Conservation (phyloP, 2,888 invertebrate genomes). For the Ornithoptera alexandrae region DNA sequence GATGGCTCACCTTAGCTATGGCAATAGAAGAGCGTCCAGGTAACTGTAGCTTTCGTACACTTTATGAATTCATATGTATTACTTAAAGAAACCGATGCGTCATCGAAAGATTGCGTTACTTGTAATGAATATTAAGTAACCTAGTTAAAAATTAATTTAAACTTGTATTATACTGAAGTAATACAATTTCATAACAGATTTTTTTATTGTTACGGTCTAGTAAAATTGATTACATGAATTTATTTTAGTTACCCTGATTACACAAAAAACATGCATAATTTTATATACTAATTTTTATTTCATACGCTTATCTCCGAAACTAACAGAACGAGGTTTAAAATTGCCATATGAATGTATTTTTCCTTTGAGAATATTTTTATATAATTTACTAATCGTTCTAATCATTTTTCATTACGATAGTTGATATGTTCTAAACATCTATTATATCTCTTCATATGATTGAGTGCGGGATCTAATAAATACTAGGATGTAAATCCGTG, state of each 20-base stretch:
- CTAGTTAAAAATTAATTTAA: slow-evolving; percentile 29
- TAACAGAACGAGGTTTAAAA: too few species aligned
- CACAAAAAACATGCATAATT: background rate
- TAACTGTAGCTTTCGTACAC: slow-evolving; percentile 34
- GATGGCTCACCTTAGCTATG: slow-evolving; percentile 55
- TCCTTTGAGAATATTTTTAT: too few species aligned
- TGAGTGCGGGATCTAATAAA: too few species aligned
- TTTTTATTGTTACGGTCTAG: slow-evolving; percentile 22
- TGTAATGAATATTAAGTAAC: slow-evolving; percentile 34
- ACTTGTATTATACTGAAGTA: slow-evolving; percentile 24
- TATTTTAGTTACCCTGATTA: background rate
- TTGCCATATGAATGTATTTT: too few species aligned
- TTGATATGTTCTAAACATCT: too few species aligned
- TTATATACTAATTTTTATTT: too few species aligned
- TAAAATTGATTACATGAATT: background rate
- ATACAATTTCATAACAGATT: slow-evolving; percentile 28
- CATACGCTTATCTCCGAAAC: too few species aligned
- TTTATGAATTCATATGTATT: slow-evolving; percentile 19
- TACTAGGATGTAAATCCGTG: too few species aligned
- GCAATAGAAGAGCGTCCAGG: slow-evolving; percentile 68
- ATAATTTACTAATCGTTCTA: too few species aligned
- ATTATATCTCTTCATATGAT: too few species aligned
- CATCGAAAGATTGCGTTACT: slow-evolving; percentile 30
- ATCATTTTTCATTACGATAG: too few species aligned
- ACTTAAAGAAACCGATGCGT: slow-evolving; percentile 27